phyloP scores from a whole-genome alignment of 2,797 vertebrate genomes.

The Gymnocypris eckloni region DNA sequence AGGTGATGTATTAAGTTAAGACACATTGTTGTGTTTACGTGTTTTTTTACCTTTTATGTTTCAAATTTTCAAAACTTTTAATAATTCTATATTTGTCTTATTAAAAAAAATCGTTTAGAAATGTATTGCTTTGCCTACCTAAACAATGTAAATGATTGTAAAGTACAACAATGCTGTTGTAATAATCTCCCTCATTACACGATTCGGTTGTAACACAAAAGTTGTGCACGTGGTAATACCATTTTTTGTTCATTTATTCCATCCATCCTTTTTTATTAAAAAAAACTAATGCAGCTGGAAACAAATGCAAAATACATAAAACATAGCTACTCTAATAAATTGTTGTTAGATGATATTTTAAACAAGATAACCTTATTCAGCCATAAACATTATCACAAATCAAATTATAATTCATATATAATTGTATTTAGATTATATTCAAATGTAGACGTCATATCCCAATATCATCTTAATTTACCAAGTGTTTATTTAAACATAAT shows the following conservation, averaged over 20 bases:
- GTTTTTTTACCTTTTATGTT: neutral
- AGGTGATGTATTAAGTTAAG: neutral
- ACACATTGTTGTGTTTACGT: neutral
- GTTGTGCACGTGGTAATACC: neutral
- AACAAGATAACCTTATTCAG: neutral
- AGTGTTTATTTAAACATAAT: neutral
- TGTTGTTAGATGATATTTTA: neutral
- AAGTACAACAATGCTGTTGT: neutral
- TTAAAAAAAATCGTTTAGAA: neutral
- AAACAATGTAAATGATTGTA: neutral
- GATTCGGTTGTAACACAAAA: neutral
- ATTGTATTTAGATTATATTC: neutral
- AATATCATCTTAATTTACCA: neutral
- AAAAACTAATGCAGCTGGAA: neutral
- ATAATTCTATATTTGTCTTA: neutral
- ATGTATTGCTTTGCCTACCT: neutral
- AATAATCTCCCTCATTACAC: neutral
- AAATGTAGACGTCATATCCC: neutral
- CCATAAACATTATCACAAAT: neutral
- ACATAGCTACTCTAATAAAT: neutral
- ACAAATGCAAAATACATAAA: neutral
- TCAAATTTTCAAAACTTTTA: neutral
- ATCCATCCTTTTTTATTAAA: neutral
- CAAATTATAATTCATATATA: neutral
- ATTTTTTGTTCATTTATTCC: neutral